These are phyloP conservation scores for Sarcophaga peregrina DNA, from an alignment of 1,140 invertebrate genomes.

Conservation along the genomic window DNA sequence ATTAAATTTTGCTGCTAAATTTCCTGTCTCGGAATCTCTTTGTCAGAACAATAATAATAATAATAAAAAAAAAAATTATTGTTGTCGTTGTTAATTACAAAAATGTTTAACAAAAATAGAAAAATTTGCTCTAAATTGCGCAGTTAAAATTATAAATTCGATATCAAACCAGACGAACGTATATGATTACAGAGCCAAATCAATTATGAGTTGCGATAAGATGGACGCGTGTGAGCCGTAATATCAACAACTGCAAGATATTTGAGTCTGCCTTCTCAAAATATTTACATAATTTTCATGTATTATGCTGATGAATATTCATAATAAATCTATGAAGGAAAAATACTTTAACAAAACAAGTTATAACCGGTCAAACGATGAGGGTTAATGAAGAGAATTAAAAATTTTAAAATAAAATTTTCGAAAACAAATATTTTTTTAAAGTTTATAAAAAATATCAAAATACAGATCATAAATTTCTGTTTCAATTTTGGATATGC, in stretches of 20 bases:
- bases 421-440: no score
- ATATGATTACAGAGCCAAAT: not conserved
- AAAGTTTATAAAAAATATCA: no score
- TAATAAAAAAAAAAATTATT: not conserved
- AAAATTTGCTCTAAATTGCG: not conserved
- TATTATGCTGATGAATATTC: not conserved
- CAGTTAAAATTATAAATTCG: not conserved
- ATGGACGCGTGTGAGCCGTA: not conserved
- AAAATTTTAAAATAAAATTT: no score
- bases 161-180: not conserved
- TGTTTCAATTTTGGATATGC: no score
- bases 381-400: no score
- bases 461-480: no score
- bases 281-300: conserved; percentile 1
- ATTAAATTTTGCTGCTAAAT: not conserved
- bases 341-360: not conserved
- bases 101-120: not conserved
- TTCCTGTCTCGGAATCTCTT: not conserved
- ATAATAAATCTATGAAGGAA: not conserved
- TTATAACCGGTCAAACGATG: not conserved
- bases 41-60: no score
- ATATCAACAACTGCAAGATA: not conserved
- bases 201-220: not conserved
- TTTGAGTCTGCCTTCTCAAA: no score
- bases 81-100: not conserved